Conservation (phyloP, 2,797 vertebrate species). For the Hyperoplus immaculatus region DNA sequence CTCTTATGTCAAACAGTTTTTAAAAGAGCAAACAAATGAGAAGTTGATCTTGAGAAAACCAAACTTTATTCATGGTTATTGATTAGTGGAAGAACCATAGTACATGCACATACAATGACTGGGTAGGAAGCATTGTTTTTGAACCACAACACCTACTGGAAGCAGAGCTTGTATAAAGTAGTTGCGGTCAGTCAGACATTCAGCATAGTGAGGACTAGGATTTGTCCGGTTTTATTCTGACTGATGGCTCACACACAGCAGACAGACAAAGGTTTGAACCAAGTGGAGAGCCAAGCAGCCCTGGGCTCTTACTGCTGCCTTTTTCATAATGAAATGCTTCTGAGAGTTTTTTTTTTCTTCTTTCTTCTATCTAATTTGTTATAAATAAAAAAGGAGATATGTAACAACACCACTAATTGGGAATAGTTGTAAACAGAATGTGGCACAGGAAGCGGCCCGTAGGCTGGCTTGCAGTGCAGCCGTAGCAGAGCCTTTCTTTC, state of each 20-base stretch:
- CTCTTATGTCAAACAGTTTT: neutral
- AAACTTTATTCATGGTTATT: slow-evolving; percentile 98
- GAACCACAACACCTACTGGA: slow-evolving; percentile 93
- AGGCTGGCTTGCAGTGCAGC: slow-evolving; percentile 61
- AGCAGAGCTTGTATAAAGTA: slow-evolving; percentile 95
- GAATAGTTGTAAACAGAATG: slow-evolving; percentile 96
- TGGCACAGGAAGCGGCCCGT: slow-evolving; percentile 75
- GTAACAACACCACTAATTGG: slow-evolving; percentile 93
- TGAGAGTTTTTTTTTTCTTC: slow-evolving; percentile 56
- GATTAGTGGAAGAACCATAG: slow-evolving; percentile 93
- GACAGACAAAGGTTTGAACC: slow-evolving; percentile 86
- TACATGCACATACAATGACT: slow-evolving; percentile 98
- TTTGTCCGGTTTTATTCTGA: slow-evolving; percentile 84
- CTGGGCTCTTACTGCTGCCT: slow-evolving; percentile 39
- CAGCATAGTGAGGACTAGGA: slow-evolving; percentile 52
- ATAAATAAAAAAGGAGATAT: slow-evolving; percentile 93
- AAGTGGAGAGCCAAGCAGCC: slow-evolving; percentile 7
- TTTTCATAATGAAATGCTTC: slow-evolving; percentile 73
- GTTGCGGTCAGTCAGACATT: slow-evolving; percentile 78
- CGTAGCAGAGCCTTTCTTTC: slow-evolving; percentile 37
- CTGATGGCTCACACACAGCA: slow-evolving; percentile 73
- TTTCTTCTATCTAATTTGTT: slow-evolving; percentile 80
- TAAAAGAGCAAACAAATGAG: slow-evolving; percentile 31
- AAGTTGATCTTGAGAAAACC: slow-evolving; percentile 84
- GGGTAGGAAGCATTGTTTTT: slow-evolving; percentile 91